Conservation (phyloP, 2,113 vertebrate genomes). For the Cyphomyrus discorhynchus region DNA sequence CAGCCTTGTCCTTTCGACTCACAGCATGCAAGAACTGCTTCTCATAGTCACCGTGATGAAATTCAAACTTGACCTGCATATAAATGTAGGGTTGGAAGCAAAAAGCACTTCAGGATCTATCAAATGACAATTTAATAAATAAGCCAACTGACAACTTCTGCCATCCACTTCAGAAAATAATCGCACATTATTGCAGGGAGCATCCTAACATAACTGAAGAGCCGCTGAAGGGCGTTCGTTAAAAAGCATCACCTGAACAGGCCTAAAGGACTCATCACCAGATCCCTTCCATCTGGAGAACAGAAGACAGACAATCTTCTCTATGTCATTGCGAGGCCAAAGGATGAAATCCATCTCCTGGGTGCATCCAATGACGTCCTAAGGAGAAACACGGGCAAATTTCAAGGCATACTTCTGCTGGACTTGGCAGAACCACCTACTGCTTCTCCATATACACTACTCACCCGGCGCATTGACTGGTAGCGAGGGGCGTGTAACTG, state of each 20-base stretch:
- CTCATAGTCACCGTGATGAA: slow-evolving; percentile 98
- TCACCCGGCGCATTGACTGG: slow-evolving; percentile 98
- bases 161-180: background rate
- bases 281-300: slow-evolving; percentile 81
- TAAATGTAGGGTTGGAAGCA: background rate
- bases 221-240: background rate
- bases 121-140: background rate
- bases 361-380: slow-evolving; percentile 81
- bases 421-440: background rate
- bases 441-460: slow-evolving; percentile 2
- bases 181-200: background rate
- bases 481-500: slow-evolving; percentile 97
- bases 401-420: background rate
- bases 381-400: background rate
- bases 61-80: slow-evolving; percentile 91
- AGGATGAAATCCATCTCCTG: slow-evolving; percentile 86
- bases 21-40: slow-evolving; percentile 98
- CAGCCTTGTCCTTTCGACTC: slow-evolving; percentile 98
- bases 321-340: slow-evolving; percentile 81
- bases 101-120: background rate
- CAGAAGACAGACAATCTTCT: slow-evolving; percentile 83
- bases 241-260: slow-evolving; percentile 65
- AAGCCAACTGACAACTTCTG: background rate
- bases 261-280: slow-evolving; percentile 73
- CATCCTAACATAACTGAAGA: background rate